These are phyloP conservation scores for Nibea albiflora DNA, from an alignment of 2,113 vertebrate genomes.

Conservation along the genomic window DNA sequence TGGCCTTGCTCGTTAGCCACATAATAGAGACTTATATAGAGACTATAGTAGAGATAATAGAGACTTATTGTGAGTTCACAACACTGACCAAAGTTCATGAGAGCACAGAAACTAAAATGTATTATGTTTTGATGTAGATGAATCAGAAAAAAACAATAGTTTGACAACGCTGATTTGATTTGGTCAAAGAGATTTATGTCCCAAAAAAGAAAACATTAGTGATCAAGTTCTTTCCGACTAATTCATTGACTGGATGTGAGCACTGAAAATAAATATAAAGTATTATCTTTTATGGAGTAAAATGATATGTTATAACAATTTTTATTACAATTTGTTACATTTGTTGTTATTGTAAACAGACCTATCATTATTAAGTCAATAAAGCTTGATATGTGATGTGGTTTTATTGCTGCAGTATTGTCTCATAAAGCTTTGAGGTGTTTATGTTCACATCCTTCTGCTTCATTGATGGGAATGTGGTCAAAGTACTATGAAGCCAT, in stretches of 20 bases:
- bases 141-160: neutral
- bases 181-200: neutral
- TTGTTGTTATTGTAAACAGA: neutral
- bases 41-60: too few relatives aligned
- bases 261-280: neutral
- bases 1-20: neutral
- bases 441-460: neutral
- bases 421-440: neutral
- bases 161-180: neutral
- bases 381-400: neutral
- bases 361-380: neutral
- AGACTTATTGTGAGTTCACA: neutral
- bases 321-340: too few relatives aligned
- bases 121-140: neutral
- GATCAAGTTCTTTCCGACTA: neutral
- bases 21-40: neutral
- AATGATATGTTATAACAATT: neutral
- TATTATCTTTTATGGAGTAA: neutral
- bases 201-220: neutral
- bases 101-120: neutral
- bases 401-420: neutral
- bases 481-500: neutral
- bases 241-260: neutral
- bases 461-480: neutral
- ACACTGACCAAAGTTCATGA: neutral